A percentile compares a stretch with the other conserved stretches of the same genome.
phyloP scores from a whole-genome alignment of 2,113 vertebrate genomes.

The Pipra filicauda region DNA sequence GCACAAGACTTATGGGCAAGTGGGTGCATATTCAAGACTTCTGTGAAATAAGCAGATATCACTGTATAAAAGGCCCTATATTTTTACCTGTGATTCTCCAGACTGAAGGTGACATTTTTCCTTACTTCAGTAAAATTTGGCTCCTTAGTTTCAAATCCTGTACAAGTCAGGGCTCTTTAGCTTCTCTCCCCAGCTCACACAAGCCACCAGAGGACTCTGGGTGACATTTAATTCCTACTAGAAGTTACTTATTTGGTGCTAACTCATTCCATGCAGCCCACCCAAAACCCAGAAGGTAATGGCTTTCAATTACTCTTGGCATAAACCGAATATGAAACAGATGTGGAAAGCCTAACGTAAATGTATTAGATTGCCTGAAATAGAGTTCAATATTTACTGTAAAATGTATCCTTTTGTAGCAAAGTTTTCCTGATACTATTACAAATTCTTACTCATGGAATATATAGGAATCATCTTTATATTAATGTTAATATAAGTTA shows the following conservation, averaged over 20 bases:
- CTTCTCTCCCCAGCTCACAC: background rate
- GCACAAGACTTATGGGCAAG: background rate
- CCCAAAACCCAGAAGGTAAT: background rate
- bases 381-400: background rate
- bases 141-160: background rate
- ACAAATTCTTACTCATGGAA: background rate
- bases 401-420: background rate
- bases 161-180: background rate
- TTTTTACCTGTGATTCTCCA: background rate
- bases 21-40: background rate
- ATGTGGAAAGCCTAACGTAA: background rate
- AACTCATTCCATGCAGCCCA: background rate
- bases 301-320: background rate
- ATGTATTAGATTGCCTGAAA: background rate
- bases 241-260: background rate
- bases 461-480: background rate
- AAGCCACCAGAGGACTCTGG: background rate
- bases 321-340: constrained; percentile 20
- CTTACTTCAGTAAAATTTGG: background rate
- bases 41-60: background rate
- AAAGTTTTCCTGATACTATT: background rate
- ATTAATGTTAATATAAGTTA: background rate
- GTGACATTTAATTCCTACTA: background rate
- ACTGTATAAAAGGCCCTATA: background rate
- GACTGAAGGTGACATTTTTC: background rate